Percentiles rank a stretch among this genome's conserved stretches.
phyloP scores from a whole-genome alignment of 2,888 invertebrate genomes.

The Lepidonotus clava region DNA sequence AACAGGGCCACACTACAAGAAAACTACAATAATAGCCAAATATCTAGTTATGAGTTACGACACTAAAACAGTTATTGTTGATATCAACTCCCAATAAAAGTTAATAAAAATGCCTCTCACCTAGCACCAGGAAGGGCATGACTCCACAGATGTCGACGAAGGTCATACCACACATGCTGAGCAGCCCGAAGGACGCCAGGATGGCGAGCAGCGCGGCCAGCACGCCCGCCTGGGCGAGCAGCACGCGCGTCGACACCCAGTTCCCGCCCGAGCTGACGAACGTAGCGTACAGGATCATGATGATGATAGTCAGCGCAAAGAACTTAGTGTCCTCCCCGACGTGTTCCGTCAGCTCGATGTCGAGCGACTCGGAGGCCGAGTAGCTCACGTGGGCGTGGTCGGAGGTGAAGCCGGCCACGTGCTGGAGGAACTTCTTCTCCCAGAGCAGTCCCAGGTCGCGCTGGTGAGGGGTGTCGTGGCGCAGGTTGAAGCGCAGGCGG shows the following conservation, averaged over 20 bases:
- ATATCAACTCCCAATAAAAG: no score
- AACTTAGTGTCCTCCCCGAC: conserved; percentile 62
- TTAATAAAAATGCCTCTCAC: no score
- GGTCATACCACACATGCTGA: conserved; percentile 64
- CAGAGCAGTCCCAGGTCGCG: conserved; percentile 56
- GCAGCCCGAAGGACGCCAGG: conserved; percentile 68
- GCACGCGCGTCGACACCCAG: conserved; percentile 62
- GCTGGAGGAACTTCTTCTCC: conserved; percentile 59
- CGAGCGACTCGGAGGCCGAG: conserved; percentile 67
- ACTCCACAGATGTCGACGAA: conserved; percentile 71
- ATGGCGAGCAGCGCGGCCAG: conserved; percentile 68
- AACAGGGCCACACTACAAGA: no score
- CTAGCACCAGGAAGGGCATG: conserved; percentile 70
- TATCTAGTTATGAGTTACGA: no score
- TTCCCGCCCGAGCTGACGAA: conserved; percentile 53
- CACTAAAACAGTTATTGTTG: no score
- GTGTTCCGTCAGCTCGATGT: conserved; percentile 66
- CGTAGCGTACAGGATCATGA: conserved; percentile 65
- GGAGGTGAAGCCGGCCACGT: conserved; percentile 52
- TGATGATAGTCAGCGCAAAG: conserved; percentile 60
- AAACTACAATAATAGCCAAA: no score
- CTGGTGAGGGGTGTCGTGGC: conserved; percentile 53
- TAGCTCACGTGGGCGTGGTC: conserved; percentile 58
- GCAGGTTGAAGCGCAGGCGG: conserved; percentile 59
- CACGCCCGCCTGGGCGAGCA: conserved; percentile 60